Evolutionary conservation across 2,113 vertebrate genomes (phyloP).

Genomic region (Sceloporus tristichus): DNA sequence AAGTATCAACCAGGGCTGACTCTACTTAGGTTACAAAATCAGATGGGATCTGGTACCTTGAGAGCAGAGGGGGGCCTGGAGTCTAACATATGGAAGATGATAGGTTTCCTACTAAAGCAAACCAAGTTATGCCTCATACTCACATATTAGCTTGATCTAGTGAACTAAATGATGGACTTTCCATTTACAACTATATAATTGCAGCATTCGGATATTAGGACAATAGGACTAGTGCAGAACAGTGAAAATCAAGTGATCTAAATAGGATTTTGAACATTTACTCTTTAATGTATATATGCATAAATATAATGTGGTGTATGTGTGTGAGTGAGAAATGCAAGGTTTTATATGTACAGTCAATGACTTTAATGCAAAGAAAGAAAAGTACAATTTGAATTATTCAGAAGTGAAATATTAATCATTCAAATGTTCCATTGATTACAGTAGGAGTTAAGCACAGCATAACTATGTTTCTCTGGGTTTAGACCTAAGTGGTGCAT

Average conservation of each 20-base stretch:
- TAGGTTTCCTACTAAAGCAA: no score
- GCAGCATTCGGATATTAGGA: slow-evolving; percentile 23
- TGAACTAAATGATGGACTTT: slow-evolving; percentile 40
- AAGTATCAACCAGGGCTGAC: no score
- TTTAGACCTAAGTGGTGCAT: neutral
- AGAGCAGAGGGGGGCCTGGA: no score
- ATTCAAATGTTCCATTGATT: neutral
- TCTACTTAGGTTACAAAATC: no score
- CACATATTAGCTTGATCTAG: slow-evolving; percentile 32
- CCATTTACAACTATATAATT: neutral
- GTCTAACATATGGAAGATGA: neutral
- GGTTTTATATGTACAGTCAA: neutral
- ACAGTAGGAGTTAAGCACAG: neutral
- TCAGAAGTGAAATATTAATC: neutral
- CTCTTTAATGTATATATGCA: neutral
- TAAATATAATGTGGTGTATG: neutral
- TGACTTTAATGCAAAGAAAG: neutral
- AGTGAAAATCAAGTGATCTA: neutral
- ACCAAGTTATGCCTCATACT: neutral
- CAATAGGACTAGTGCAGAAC: neutral
- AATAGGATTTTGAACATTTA: neutral
- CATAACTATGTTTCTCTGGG: neutral
- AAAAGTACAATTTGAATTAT: neutral
- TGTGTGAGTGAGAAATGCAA: neutral
- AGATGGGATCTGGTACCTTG: no score